Evolutionary conservation across 2,113 vertebrate genomes (phyloP).

Genomic region (Sylvia atricapilla): DNA sequence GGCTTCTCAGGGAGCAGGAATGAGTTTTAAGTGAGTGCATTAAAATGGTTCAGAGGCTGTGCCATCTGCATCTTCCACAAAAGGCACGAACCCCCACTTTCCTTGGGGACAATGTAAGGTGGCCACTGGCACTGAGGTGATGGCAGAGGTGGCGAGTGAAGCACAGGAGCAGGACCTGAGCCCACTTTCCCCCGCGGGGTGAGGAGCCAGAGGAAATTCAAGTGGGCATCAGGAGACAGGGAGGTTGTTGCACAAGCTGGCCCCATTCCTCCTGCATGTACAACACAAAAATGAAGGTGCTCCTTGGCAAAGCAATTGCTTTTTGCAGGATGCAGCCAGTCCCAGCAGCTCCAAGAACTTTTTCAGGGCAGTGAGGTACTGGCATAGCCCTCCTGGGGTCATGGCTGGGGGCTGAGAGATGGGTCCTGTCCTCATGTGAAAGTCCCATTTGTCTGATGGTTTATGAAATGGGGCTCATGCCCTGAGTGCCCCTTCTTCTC

Average conservation of each 20-base stretch:
- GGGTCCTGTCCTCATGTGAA: not conserved
- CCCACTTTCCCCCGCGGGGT: accelerated
- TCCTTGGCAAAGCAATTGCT: accelerated
- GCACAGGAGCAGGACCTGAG: not conserved
- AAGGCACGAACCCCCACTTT: not conserved
- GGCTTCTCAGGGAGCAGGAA: not conserved
- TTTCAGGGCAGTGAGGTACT: not conserved
- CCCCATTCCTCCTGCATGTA: not conserved
- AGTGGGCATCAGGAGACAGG: not conserved
- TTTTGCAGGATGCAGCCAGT: not conserved
- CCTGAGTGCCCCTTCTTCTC: accelerated
- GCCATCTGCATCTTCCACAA: accelerated
- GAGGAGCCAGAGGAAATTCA: not conserved
- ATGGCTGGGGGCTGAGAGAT: accelerated
- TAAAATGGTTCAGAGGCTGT: not conserved
- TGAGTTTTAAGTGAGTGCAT: not conserved
- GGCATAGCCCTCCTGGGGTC: not conserved
- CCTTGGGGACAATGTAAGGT: accelerated
- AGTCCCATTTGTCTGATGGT: not conserved
- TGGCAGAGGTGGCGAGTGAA: not conserved
- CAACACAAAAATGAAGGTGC: not conserved
- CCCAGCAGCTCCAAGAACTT: not conserved
- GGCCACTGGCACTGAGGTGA: accelerated
- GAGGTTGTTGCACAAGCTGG: accelerated
- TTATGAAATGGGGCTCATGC: not conserved